Evolutionary conservation across 2,888 invertebrate species (phyloP).

Genomic region (Ischnus inquisitorius): DNA sequence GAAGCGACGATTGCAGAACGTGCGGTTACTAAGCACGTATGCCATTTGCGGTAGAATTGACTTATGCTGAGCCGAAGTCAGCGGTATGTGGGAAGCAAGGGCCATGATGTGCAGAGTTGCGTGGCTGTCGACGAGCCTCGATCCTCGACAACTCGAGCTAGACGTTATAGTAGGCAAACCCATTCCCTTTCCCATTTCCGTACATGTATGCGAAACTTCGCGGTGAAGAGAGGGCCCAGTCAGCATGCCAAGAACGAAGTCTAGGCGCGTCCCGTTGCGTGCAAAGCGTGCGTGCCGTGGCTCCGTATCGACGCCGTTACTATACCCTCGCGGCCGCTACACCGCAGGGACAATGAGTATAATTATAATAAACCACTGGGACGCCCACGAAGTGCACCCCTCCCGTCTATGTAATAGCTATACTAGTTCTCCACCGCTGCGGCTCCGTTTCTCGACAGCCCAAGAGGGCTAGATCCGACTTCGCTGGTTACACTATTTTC

Average conservation of each 20-base stretch:
- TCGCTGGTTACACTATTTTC: constrained; percentile 1
- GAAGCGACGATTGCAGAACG: constrained; percentile 72
- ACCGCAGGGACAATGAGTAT: constrained; percentile 79
- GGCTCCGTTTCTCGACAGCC: constrained; percentile 3
- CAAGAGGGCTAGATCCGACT: background rate
- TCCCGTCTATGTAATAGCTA: constrained; percentile 48
- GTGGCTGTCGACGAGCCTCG: constrained; percentile 50
- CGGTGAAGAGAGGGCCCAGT: constrained; percentile 53
- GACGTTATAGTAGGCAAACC: constrained; percentile 13
- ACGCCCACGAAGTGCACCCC: constrained; percentile 73
- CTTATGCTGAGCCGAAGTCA: constrained; percentile 67
- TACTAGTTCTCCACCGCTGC: constrained; percentile 7
- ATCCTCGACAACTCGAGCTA: constrained; percentile 51
- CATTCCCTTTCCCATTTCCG: background rate
- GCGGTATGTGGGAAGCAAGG: constrained; percentile 57
- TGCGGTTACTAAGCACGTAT: constrained; percentile 71
- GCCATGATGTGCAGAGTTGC: constrained; percentile 58
- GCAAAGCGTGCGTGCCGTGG: constrained; percentile 74
- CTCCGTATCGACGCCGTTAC: constrained; percentile 63
- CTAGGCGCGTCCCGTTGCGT: constrained; percentile 67
- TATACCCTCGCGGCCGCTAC: constrained; percentile 59
- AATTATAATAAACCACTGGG: constrained; percentile 78
- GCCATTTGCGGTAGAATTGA: constrained; percentile 73
- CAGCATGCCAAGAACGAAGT: constrained; percentile 51
- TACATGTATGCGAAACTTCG: constrained; percentile 27